Evolutionary conservation across 2,113 vertebrate genomes (phyloP), one percentile per base, ranked within the genome.

Genomic region (Pachycephala philippinensis): DNA sequence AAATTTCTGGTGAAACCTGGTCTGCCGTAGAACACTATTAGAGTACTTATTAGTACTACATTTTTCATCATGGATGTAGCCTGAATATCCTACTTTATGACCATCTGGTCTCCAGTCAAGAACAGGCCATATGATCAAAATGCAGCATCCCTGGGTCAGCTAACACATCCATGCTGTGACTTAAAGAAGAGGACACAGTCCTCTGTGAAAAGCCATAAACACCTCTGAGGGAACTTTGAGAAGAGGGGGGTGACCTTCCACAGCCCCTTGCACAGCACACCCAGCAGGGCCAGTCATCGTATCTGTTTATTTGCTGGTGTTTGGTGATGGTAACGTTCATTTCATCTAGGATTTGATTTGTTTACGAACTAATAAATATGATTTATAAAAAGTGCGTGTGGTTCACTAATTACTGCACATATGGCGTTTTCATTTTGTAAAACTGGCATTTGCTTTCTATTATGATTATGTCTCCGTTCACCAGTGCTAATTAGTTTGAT

Each of bases 341-440:
- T 98, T 98, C 96, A 97, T 97, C 98, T 98, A 97, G 96, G 97
- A 89, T 96, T 97, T 98, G 98, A 98, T 98, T 98, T 98, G 98
- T 98, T 98, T 98, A 98, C 68, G 97, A 98, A 98, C 97, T 98
- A 98, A 98, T 98, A 98, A 98, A 98, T 98, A 98, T 98, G 98
- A 98, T 98, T 98, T 98, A 98, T 98, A 98, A 97, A 98, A 98
- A 98, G 97, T 97, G 97, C 89, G 96, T 45, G 60, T 98, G 97
- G 98, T 97, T 98, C 96, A 95, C 97, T 98, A 98, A 98, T 98
- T 98, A 97, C 97, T 96, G 98, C 98, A 98, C 98, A 98, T 98
- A 98, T 98, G 98, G 98, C 91, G 88, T 96, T 98, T 98, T 97
- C 96, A 88, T 98, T 98, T 98, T 97, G 94, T 97, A 97, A 98